These are phyloP conservation scores for Leucoptera coffeella DNA, from an alignment of 2,888 invertebrate genomes.

Conservation along the genomic window DNA sequence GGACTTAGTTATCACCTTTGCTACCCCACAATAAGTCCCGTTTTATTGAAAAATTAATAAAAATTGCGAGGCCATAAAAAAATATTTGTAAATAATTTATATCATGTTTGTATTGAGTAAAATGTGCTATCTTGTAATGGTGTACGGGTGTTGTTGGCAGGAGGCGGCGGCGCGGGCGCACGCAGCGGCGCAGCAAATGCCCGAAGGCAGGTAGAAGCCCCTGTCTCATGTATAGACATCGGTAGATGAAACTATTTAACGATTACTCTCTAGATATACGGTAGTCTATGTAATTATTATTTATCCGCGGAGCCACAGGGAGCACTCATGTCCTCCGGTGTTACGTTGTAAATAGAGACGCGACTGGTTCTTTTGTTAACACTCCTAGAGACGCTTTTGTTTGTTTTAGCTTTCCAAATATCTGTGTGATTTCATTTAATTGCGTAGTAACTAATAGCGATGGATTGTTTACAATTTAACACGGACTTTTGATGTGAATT, in stretches of 20 bases:
- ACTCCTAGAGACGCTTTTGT: slow-evolving; percentile 41
- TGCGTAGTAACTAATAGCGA: slow-evolving; percentile 28
- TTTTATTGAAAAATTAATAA: too few relatives aligned
- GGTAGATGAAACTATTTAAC: slow-evolving; percentile 19
- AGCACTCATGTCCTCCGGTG: too few relatives aligned
- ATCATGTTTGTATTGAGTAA: too few relatives aligned
- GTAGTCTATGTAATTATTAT: slow-evolving; percentile 15
- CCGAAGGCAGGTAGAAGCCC: slow-evolving; percentile 39
- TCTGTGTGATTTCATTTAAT: slow-evolving; percentile 44
- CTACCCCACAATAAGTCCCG: too few relatives aligned
- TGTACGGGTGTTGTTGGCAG: too few relatives aligned
- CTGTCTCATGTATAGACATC: slow-evolving; percentile 13
- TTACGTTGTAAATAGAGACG: slow-evolving; percentile 18
- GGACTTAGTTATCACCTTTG: too few relatives aligned
- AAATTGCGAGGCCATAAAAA: too few relatives aligned
- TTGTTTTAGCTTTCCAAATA: slow-evolving; percentile 47
- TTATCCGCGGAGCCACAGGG: slow-evolving; percentile 9
- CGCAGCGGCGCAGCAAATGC: slow-evolving; percentile 26
- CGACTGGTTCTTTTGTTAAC: slow-evolving; percentile 21
- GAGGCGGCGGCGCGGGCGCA: slow-evolving; percentile 19
- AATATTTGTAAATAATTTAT: too few relatives aligned
- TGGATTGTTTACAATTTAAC: slow-evolving; percentile 36
- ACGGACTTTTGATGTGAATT: slow-evolving; percentile 12
- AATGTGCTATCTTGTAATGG: too few relatives aligned
- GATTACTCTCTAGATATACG: slow-evolving; percentile 21